phyloP scores from a whole-genome alignment of 2,113 vertebrate species.

The Scalopus aquaticus region DNA sequence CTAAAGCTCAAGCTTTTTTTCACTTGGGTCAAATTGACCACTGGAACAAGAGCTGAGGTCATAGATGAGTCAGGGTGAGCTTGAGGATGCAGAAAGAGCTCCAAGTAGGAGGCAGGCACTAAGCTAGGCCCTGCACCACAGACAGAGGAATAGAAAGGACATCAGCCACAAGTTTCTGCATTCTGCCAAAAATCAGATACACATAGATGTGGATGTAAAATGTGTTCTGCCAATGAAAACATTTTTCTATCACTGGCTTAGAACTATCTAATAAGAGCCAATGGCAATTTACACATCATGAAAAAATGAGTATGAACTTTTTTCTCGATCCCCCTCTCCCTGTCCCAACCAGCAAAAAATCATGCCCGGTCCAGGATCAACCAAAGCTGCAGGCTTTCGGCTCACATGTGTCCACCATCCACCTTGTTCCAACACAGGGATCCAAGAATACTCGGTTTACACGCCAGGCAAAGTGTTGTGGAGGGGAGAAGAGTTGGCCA shows the following conservation, averaged over 20 bases:
- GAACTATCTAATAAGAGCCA: conserved; percentile 35
- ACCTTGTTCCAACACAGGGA: neutral
- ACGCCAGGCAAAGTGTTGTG: neutral
- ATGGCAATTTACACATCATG: conserved; percentile 48
- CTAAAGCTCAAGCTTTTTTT: neutral
- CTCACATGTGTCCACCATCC: neutral
- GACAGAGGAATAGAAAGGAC: neutral
- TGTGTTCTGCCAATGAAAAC: conserved; percentile 44
- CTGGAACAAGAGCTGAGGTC: neutral
- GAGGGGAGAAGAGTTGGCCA: neutral
- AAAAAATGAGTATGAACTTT: conserved; percentile 65
- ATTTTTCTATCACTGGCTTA: conserved; percentile 44
- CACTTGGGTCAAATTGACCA: neutral
- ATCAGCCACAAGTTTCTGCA: neutral
- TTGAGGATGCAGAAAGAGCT: neutral
- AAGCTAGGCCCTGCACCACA: neutral
- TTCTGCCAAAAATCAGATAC: conserved; percentile 30
- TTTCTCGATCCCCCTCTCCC: neutral
- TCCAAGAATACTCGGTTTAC: neutral
- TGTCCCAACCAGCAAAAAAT: neutral
- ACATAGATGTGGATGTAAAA: neutral
- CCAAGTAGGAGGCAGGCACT: neutral
- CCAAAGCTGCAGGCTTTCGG: neutral
- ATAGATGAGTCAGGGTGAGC: neutral
- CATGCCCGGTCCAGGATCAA: neutral